phyloP scores from a whole-genome alignment of 2,888 invertebrate species.

The Dicyrtomina minuta region DNA sequence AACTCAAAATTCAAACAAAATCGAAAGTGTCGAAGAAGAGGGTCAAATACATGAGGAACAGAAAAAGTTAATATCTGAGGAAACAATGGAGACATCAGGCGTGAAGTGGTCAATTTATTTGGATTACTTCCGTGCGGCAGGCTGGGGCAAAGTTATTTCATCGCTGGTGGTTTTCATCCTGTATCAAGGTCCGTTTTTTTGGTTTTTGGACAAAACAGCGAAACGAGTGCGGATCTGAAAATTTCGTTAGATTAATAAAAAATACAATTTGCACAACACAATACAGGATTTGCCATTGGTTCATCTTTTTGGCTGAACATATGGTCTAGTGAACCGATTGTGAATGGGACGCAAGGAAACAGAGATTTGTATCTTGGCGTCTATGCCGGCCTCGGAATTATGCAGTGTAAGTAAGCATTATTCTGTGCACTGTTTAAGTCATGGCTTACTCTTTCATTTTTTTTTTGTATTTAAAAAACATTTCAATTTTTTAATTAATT shows the following conservation, averaged over 20 bases:
- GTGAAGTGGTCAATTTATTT: conserved; percentile 59
- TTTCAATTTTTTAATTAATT: not conserved
- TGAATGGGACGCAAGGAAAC: conserved; percentile 49
- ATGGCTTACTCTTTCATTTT: conserved; percentile 3
- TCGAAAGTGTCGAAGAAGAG: too few species aligned
- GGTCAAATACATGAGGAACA: too few species aligned
- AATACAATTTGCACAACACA: too few species aligned
- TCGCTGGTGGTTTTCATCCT: conserved; percentile 56
- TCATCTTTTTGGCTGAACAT: conserved; percentile 55
- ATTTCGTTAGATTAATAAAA: too few species aligned
- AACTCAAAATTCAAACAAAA: too few species aligned
- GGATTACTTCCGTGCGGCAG: conserved; percentile 58
- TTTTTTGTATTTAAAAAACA: too few species aligned
- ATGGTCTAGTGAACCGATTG: conserved; percentile 49
- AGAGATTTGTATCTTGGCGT: conserved; percentile 55
- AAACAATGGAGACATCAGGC: conserved; percentile 55
- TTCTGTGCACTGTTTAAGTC: too few species aligned
- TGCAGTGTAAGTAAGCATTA: conserved; percentile 56
- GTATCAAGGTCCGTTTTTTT: too few species aligned
- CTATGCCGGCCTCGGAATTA: conserved; percentile 56
- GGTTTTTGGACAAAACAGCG: too few species aligned
- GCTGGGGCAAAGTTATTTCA: conserved; percentile 55
- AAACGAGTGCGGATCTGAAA: too few species aligned
- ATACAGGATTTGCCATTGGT: conserved; percentile 52
- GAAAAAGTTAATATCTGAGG: conserved; percentile 22